These are phyloP conservation scores for Nephotettix cincticeps DNA, from an alignment of 1,140 invertebrate genomes.

Conservation along the genomic window DNA sequence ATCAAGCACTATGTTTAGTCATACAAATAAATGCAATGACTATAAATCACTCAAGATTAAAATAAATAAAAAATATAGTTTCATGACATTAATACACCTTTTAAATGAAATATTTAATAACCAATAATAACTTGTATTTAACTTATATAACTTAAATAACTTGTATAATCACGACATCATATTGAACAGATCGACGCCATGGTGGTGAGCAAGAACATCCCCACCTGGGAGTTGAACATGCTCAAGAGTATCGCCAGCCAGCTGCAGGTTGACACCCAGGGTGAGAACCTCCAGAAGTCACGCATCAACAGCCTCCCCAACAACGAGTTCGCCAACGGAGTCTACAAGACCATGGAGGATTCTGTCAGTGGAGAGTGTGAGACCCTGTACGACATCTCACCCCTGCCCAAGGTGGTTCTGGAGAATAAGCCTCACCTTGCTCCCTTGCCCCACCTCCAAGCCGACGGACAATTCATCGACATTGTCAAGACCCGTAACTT, in stretches of 20 bases:
- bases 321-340: slow-evolving; percentile 48
- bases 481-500: slow-evolving; percentile 67
- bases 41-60: too few relatives aligned
- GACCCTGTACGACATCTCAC: slow-evolving; percentile 62
- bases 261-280: slow-evolving; percentile 61
- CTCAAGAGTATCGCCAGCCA: slow-evolving; percentile 63
- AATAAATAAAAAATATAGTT: too few relatives aligned
- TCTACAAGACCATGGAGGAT: slow-evolving; percentile 37
- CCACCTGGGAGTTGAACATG: slow-evolving; percentile 64
- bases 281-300: slow-evolving; percentile 48
- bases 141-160: not conserved
- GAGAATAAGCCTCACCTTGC: slow-evolving; percentile 51
- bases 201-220: slow-evolving; percentile 51
- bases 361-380: slow-evolving; percentile 66
- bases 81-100: too few relatives aligned
- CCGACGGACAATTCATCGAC: slow-evolving; percentile 55
- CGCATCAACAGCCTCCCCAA: slow-evolving; percentile 53
- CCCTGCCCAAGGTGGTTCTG: slow-evolving; percentile 53
- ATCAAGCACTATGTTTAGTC: too few relatives aligned
- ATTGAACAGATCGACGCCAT: slow-evolving; percentile 44
- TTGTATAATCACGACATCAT: too few relatives aligned
- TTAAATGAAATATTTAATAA: too few relatives aligned
- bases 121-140: too few relatives aligned
- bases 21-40: too few relatives aligned
- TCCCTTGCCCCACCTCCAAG: slow-evolving; percentile 48